Base-by-base conservation (phyloP, 2,888 invertebrate species). In the Lasioglossum marginatum region DNA sequence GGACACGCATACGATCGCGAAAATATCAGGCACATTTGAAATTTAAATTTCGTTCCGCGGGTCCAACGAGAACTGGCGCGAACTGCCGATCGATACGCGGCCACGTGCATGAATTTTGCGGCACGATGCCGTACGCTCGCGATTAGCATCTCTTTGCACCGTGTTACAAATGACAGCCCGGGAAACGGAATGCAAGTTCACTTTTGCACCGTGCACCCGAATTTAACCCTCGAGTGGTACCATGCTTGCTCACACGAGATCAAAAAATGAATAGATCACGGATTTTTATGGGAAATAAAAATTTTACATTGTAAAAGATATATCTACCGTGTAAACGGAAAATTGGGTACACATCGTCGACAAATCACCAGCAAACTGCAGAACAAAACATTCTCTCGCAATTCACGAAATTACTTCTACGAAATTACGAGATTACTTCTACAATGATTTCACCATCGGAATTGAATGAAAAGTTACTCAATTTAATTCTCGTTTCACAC, bases 21-120 rank as follows among this genome's bases (percentile, higher is more conserved):
- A 74, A 75, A 45, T 70, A 79, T 68, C 66, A n/a, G 45, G 10
- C 19, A 72, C 63, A 79, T 81, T 78, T 81, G 60, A 78, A 81
- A 72, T 81, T 81, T 40, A 78, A 77, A 27, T 72, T 37, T 48
- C 23, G 34, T 23, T 40, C 48, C 40, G 75, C 48, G 37, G 37
- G 52, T 52, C 48, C 79, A 48, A 16, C 27, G 12, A 5, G 40
- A 75, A 66, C 37, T 16, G 63, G 60, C 75, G 75, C 45, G 19
- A 66, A 63, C 27, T 40, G 45, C 5, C 12, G 23, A 45, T 43
- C 34, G 45, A 60, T 45, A 43, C 57, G 52, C 74, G 75, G 70
- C 75, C 78, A 74, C 80, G 70, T 74, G 68, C 34, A 34, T 19
- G 66, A 66, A 66, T 66, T 16, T 66, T 19, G 66, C 66, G 19